Conservation (phyloP, 2,113 vertebrate species). For the Cinclus mexicanus region DNA sequence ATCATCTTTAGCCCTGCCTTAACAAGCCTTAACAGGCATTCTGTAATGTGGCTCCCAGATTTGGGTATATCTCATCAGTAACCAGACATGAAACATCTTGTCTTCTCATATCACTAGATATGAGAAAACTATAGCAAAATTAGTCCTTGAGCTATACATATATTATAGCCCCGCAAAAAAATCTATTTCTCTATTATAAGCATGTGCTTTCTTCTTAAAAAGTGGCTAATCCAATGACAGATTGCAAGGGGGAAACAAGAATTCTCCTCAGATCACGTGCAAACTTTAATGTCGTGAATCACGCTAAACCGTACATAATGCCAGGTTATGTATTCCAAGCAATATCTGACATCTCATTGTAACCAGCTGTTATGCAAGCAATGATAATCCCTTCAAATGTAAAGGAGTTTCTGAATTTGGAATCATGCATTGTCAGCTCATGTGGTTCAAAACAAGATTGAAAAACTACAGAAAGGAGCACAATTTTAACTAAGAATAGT, state of each 20-base stretch:
- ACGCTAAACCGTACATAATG: background rate
- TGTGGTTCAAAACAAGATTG: background rate
- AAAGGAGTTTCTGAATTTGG: background rate
- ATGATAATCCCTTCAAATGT: background rate
- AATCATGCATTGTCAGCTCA: fast-evolving
- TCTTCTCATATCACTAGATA: fast-evolving
- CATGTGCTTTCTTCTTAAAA: background rate
- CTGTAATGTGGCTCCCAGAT: fast-evolving
- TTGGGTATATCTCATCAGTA: background rate
- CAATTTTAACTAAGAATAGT: background rate
- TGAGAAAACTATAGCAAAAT: background rate
- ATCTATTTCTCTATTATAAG: background rate
- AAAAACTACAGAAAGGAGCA: background rate
- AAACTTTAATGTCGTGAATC: background rate
- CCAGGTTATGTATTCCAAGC: background rate
- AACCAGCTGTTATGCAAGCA: background rate
- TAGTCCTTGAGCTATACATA: background rate
- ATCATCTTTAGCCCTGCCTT: background rate
- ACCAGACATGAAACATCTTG: background rate
- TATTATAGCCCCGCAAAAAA: fast-evolving
- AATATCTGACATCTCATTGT: background rate
- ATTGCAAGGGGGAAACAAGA: background rate
- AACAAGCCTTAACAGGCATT: background rate
- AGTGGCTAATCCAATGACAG: background rate
- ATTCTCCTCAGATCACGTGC: background rate